Conservation (phyloP, 2,113 vertebrate species). For the Varanus komodoensis region DNA sequence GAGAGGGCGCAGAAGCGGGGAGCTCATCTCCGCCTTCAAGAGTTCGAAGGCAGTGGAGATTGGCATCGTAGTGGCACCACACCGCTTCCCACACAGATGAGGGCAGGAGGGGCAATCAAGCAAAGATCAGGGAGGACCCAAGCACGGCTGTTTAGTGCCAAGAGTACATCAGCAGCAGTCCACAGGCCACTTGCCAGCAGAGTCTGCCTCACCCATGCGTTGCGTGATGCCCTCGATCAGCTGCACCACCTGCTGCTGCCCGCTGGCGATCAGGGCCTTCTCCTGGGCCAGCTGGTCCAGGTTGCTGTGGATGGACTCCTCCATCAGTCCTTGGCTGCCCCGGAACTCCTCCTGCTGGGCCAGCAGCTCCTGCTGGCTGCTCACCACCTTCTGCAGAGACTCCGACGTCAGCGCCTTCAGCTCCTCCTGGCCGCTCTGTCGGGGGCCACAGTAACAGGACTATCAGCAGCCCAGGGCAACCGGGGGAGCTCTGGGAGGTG, state of each 20-base stretch:
- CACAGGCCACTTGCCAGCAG: no score
- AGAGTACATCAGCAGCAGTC: no score
- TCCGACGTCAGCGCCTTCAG: slow-evolving; percentile 71
- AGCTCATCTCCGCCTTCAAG: background rate
- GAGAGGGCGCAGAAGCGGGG: background rate
- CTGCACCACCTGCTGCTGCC: slow-evolving; percentile 76
- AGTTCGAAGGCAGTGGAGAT: background rate
- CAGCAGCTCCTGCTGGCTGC: slow-evolving; percentile 78
- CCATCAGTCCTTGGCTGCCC: slow-evolving; percentile 77
- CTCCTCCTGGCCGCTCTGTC: slow-evolving; percentile 81
- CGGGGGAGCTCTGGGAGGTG: no score
- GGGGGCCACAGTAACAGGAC: background rate
- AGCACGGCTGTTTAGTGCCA: no score
- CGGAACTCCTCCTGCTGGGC: slow-evolving; percentile 78
- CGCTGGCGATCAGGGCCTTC: slow-evolving; percentile 76
- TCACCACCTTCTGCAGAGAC: slow-evolving; percentile 76
- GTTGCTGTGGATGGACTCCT: slow-evolving; percentile 71
- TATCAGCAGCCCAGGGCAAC: background rate
- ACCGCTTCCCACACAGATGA: no score
- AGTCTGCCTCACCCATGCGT: slow-evolving; percentile 76
- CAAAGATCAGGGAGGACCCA: no score
- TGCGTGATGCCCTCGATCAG: slow-evolving; percentile 77
- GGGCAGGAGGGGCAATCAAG: no score
- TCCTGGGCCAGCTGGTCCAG: slow-evolving; percentile 74
- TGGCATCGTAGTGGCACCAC: background rate